Evolutionary conservation across 2,113 vertebrate genomes (phyloP), one percentile per base, ranked within the genome.

Genomic region (Pachycephala philippinensis): DNA sequence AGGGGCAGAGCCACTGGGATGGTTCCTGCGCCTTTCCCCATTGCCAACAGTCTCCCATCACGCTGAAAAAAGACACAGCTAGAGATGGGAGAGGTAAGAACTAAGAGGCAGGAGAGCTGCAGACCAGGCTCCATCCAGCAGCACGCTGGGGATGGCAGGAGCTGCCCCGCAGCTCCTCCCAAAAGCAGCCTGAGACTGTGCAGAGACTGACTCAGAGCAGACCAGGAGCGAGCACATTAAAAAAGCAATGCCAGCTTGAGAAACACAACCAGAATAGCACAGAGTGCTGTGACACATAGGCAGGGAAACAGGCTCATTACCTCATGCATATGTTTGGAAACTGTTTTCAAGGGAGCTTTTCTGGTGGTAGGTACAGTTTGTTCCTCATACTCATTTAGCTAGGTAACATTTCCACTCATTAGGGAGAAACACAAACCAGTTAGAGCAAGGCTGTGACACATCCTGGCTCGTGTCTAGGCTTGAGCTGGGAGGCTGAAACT

Each of bases 271-370:
- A 93, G 79, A 97, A 95, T 93, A 95, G 85, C 90, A 40, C 65
- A 4, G 60, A 69, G 71, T 52, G 56, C 92, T 88, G 87, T 94
- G 91, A 94, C 90, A 95, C 84, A 90, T 7, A 86, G 72, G 70
- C 87, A 76, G 83, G 82, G 66, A 94, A 96, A 92, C 37, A 87
- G 64, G 74, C 60, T 79, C 93, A 76, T 95, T 97, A 86, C 91
- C 88, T 97, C 96, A 94, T 54, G 71, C 75, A 31, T 96, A 86
- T 92, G 92, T 97, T 95, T 95, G 90, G 90, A 97, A 96, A 94
- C 69, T 78, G 90, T 90, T 92, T 90, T 50, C 9, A 3, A 89
- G 71, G 49, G 92, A 97, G 86, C 82, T 68, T 64, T 95, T 84
- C 85, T 93, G 84, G 57, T 35, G 56, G 45, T 81, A 96, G 76